Base-by-base conservation (phyloP, 1,140 invertebrate genomes). In the Leucophenga varia region DNA sequence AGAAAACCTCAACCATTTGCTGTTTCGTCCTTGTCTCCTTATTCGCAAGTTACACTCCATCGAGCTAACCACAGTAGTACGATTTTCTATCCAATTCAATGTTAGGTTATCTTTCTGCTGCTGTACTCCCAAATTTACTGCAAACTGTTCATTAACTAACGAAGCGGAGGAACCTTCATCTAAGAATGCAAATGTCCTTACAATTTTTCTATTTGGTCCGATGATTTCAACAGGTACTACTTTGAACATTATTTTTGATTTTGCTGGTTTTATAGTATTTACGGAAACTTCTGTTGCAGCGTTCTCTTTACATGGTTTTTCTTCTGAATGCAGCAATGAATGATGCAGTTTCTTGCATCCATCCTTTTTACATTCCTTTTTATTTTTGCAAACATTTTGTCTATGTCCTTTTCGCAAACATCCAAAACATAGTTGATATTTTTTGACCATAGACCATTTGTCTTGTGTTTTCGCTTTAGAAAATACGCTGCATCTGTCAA, bases 171-270 rank as follows among this genome's bases (percentile, higher is more conserved):
- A 47, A 16, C 35, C 44, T 21, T 47, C 44, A 28, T 47, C 37
- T 6, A 47, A 34, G 1, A 47, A 13, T 7, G 37, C 37, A 38
- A 40, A 40, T 10, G 38, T 40, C 14, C 32, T n/a, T n/a, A n/a
- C 19, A 13, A 47, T 10, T 12, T 38, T 10, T 5, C 16, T 13
- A 3, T 31, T 20, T 22, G 16, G 9, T 10, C 37, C 46, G 18
- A 21, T 34, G 28, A 47, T 21, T 3, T 18, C 21, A 17, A 47
- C 36, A 58, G 49, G 46, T 59, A 64, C 43, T 49, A 47, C 12
- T 10, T 37, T 8, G 21, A 39, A 39, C 14, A 2, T 32, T 17
- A 32, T n/a, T 14, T 35, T 20, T 13, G 4, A 6, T 21, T 13
- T 17, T 4, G 4, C n/a, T 12, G n/a, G 9, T 22, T 2, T 47